These are phyloP conservation scores for Mastacembelus armatus DNA, from an alignment of 2,797 vertebrate species.

Conservation along the genomic window DNA sequence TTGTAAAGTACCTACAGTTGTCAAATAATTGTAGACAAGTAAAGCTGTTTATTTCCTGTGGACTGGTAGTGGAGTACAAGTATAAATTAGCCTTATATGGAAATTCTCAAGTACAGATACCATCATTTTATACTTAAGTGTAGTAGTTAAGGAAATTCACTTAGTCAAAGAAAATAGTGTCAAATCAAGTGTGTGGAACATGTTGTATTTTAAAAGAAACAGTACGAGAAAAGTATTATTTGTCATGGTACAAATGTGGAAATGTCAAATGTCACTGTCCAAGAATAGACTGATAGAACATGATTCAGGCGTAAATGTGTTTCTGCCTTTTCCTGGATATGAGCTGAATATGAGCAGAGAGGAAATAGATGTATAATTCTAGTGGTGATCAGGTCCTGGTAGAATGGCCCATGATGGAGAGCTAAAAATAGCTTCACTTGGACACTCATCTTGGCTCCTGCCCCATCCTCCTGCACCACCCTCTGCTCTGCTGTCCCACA, in stretches of 20 bases:
- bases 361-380: slow-evolving; percentile 74
- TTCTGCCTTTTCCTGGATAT: slow-evolving; percentile 61
- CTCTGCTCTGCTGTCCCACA: slow-evolving; percentile 76
- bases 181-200: slow-evolving; percentile 14
- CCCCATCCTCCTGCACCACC: slow-evolving; percentile 72
- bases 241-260: slow-evolving; percentile 14
- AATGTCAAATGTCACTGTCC: slow-evolving; percentile 20
- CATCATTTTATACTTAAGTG: not conserved
- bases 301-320: slow-evolving; percentile 62
- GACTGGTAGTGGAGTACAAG: not conserved
- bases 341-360: slow-evolving; percentile 66
- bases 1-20: not conserved
- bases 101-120: too few relatives aligned
- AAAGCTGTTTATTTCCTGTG: not conserved
- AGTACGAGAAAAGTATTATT: slow-evolving; percentile 18
- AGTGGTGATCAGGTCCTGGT: slow-evolving; percentile 71
- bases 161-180: not conserved
- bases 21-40: not conserved
- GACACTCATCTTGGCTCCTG: slow-evolving; percentile 78
- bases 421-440: slow-evolving; percentile 81
- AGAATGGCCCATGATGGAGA: slow-evolving; percentile 73
- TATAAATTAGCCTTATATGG: too few relatives aligned
- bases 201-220: slow-evolving; percentile 6
- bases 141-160: not conserved
- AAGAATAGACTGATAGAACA: slow-evolving; percentile 63